Conservation (phyloP, 2,888 invertebrate genomes). For the Opisthograptis luteolata region DNA sequence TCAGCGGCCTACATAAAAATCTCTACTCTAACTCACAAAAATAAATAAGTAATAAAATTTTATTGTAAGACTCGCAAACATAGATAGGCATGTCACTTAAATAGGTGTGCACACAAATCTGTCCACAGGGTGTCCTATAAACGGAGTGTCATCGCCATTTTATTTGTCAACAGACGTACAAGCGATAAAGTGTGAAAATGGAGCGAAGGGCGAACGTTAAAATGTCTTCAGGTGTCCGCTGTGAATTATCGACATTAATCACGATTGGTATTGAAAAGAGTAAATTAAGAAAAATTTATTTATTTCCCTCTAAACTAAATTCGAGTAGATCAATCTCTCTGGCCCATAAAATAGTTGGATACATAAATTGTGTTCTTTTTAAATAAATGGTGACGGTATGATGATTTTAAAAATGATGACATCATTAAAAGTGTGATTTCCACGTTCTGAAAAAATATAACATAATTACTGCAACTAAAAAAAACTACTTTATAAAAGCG, state of each 20-base stretch:
- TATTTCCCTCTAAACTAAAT: slow-evolving; percentile 40
- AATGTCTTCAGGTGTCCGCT: slow-evolving; percentile 44
- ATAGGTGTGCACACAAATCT: slow-evolving; percentile 70
- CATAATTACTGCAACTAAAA: slow-evolving; percentile 34
- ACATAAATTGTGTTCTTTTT: slow-evolving; percentile 20
- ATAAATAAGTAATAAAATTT: slow-evolving; percentile 36
- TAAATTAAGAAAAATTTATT: slow-evolving; percentile 42
- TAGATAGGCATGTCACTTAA: slow-evolving; percentile 64
- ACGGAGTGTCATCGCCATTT: slow-evolving; percentile 57
- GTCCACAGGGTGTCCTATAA: slow-evolving; percentile 53
- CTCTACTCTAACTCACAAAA: slow-evolving; percentile 31
- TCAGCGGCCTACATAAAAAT: slow-evolving; percentile 31
- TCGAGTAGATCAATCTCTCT: slow-evolving; percentile 17
- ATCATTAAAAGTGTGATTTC: slow-evolving; percentile 40
- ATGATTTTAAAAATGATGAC: slow-evolving; percentile 35
- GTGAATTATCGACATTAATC: slow-evolving; percentile 54
- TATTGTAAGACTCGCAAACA: slow-evolving; percentile 47
- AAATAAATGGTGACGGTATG: slow-evolving; percentile 18
- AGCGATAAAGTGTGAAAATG: slow-evolving; percentile 56
- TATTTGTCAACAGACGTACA: slow-evolving; percentile 54
- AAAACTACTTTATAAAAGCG: slow-evolving; percentile 45
- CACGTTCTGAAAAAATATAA: slow-evolving; percentile 21
- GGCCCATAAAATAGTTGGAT: slow-evolving; percentile 16
- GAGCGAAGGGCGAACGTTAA: slow-evolving; percentile 55
- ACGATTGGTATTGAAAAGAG: slow-evolving; percentile 49